Evolutionary conservation across 2,797 vertebrate species (phyloP).

Genomic region (Thaleichthys pacificus): DNA sequence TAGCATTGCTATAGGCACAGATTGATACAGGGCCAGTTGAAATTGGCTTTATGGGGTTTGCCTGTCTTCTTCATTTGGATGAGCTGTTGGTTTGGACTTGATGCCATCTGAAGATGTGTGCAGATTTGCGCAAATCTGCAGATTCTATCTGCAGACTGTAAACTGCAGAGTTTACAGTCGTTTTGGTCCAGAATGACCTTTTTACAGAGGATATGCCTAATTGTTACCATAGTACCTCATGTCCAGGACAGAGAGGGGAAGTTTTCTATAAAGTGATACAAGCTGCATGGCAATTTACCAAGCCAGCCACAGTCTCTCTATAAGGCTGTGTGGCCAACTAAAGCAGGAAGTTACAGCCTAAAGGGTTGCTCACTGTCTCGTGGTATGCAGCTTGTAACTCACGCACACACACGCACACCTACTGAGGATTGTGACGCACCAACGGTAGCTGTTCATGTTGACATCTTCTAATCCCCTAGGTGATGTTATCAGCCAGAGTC

Average conservation of each 20-base stretch:
- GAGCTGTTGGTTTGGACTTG: no score
- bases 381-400: neutral
- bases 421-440: neutral
- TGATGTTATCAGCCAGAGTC: no score
- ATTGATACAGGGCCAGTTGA: neutral
- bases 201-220: no score
- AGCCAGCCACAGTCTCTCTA: neutral
- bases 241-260: neutral
- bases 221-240: neutral
- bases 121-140: no score
- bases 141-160: no score
- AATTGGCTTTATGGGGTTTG: no score
- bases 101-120: no score
- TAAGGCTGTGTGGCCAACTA: neutral
- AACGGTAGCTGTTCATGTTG: neutral
- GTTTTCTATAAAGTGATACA: neutral
- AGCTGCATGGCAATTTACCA: neutral
- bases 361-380: neutral
- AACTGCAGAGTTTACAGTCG: no score
- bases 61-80: no score
- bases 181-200: no score
- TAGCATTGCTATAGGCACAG: neutral
- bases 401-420: slow-evolving; percentile 15
- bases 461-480: no score
- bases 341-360: slow-evolving; percentile 4